Percentiles rank a stretch among this genome's conserved stretches.
Conservation (phyloP, 2,113 vertebrate genomes). For the Equus quagga region DNA sequence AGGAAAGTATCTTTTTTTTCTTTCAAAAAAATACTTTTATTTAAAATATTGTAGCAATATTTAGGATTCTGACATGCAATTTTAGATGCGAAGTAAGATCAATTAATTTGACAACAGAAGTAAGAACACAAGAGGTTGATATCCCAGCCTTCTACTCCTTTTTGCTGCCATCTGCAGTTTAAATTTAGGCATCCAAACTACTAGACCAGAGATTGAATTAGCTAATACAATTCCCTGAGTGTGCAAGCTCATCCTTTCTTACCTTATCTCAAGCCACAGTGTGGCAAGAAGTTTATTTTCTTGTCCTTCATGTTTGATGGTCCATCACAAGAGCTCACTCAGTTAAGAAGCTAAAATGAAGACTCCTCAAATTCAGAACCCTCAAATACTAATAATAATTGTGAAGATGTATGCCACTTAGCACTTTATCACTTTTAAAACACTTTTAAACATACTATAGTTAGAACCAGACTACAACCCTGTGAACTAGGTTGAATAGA, state of each 20-base stretch:
- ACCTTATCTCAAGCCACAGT: neutral
- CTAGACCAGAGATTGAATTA: neutral
- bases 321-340: neutral
- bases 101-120: constrained; percentile 15
- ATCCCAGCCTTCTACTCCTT: neutral
- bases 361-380: neutral
- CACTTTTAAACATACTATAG: neutral
- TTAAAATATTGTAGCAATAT: constrained; percentile 1
- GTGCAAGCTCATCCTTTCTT: neutral
- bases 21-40: neutral
- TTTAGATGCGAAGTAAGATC: neutral
- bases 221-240: neutral
- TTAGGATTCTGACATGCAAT: constrained; percentile 1
- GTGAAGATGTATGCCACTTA: neutral
- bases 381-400: neutral
- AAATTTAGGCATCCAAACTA: neutral
- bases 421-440: neutral
- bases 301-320: neutral
- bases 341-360: neutral
- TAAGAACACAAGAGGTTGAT: neutral
- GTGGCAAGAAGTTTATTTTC: neutral
- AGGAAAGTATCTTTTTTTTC: neutral
- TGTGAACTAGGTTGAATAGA: neutral
- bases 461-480: neutral
- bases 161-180: neutral